Base-by-base conservation (phyloP, 2,113 vertebrate species). In the Hyperopisus bebe region DNA sequence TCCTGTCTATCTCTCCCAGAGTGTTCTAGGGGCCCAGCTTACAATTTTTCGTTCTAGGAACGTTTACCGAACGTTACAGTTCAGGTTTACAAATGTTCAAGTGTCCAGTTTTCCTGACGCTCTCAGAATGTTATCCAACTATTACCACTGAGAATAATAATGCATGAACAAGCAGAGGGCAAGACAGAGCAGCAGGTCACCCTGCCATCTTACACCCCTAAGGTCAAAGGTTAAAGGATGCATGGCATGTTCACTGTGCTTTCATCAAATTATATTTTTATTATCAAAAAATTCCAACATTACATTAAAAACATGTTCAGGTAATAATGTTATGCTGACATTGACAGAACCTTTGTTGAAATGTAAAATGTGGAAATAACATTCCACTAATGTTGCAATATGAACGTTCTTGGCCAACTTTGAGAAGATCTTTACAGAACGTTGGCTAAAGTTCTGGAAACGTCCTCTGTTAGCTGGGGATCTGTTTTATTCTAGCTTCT, bases 1-100 rank as follows among this genome's bases (percentile, higher is more conserved):
- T 92, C 91, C 91, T 53, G 35, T 19, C 31, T 19, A 2, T 58
- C 74, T 19, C 77, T 66, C 31, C 6, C 82, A 86, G 83, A 86
- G 42, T 13, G n/a, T 70, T 70, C n/a, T 27, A 11, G 10, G 1
- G 62, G 27, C 62, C n/a, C n/a, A 31, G n/a, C n/a, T 70, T 31
- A 5, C 62, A 70, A 70, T 31, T 70, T 31, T 70, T 70, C 3
- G 0, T 70, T 70, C 62, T 70, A 70, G n/a, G 62, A 70, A 70
- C 0, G n/a, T 70, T 27, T 70, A 70, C 27, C 1, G n/a, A 31
- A 70, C 1, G 10, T 31, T 70, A 31, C 10, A 31, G 10, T 27
- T 66, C 9, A 66, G 62, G n/a, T 66, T 27, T 66, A n/a, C n/a
- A 66, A 66, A 27, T n/a, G 58, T 11, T 66, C 58, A 11, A 27